Conservation (phyloP, 2,888 invertebrate genomes). For the Atethmia centrago region DNA sequence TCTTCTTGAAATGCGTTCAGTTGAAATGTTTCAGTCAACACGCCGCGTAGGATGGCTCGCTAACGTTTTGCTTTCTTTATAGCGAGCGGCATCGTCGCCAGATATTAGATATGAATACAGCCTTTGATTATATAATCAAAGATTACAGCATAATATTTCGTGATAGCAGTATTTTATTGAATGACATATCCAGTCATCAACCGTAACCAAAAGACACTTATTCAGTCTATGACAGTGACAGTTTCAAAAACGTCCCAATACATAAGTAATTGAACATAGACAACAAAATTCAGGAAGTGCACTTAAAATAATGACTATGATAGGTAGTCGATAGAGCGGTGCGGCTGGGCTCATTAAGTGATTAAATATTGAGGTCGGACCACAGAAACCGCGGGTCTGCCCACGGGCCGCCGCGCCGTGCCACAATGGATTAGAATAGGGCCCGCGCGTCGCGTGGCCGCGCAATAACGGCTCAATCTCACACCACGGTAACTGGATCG, state of each 20-base stretch:
- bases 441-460: conserved; percentile 17
- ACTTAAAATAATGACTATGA: conserved; percentile 56
- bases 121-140: no score
- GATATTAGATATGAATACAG: no score
- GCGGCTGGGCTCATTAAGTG: conserved; percentile 60
- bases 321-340: conserved; percentile 38
- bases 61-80: no score
- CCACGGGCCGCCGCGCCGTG: neutral
- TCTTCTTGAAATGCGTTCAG: no score
- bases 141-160: no score
- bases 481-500: neutral
- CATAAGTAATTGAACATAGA: conserved; percentile 4
- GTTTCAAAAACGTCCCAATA: neutral
- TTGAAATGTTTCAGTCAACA: no score
- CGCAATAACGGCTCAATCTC: neutral
- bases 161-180: no score
- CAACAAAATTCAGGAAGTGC: conserved; percentile 34
- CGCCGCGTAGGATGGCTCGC: no score
- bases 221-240: no score
- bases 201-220: no score
- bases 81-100: no score
- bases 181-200: no score
- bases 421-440: conserved; percentile 63
- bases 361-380: conserved; percentile 64
- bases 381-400: conserved; percentile 34